Percentiles rank a stretch among this genome's conserved stretches.
Conservation (phyloP, 2,797 vertebrate species). For the Columba guinea region DNA sequence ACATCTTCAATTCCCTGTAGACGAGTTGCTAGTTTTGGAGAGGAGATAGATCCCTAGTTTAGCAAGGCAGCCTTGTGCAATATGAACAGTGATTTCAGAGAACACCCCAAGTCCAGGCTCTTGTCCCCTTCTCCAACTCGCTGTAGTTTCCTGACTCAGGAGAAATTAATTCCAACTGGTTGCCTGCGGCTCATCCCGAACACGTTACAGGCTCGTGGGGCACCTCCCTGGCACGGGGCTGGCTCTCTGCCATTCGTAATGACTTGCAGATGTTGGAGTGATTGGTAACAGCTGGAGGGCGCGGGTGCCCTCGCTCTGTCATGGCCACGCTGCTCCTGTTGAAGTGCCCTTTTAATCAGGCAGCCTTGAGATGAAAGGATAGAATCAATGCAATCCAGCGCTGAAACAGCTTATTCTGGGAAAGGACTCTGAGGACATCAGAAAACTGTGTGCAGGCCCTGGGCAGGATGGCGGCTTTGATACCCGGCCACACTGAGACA, state of each 20-base stretch:
- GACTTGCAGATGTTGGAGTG: slow-evolving; percentile 2
- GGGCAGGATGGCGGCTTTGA: background rate
- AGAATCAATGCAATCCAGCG: background rate
- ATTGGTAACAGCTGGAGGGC: background rate
- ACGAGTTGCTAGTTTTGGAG: slow-evolving; percentile 18
- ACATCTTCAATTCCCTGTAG: slow-evolving; percentile 53
- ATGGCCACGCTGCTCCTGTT: background rate
- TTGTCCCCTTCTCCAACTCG: background rate
- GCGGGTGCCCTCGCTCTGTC: background rate
- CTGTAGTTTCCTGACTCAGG: fast-evolving
- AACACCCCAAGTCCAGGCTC: background rate
- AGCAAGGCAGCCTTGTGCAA: background rate
- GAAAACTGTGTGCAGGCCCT: background rate
- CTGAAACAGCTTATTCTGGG: background rate
- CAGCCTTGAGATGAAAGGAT: background rate
- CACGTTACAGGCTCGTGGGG: background rate
- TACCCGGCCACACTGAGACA: background rate
- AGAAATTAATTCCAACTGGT: background rate
- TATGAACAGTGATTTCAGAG: background rate
- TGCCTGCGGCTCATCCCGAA: background rate
- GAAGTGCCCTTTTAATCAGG: background rate
- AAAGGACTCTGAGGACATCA: background rate
- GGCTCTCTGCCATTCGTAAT: background rate
- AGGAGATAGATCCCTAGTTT: background rate
- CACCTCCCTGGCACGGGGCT: background rate